A percentile compares a stretch with the other conserved stretches of the same genome.
Evolutionary conservation across 2,888 invertebrate species (phyloP).

Genomic region (Drosophila neotestacea): DNA sequence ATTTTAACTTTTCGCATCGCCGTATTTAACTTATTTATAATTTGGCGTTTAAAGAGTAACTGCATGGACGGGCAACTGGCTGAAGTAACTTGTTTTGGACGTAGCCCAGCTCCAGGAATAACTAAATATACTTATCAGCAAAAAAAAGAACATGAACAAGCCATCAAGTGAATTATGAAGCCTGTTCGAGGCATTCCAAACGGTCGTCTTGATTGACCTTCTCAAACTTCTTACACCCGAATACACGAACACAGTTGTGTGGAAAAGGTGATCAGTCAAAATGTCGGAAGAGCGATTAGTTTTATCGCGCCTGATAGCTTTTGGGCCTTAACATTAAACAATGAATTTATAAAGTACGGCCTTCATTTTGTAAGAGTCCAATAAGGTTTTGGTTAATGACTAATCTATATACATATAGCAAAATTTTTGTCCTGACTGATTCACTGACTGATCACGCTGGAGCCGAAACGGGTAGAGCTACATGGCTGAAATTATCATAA

Average conservation of each 20-base stretch:
- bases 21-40: constrained; percentile 76
- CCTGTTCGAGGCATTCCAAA: constrained; percentile 63
- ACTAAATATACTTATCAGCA: constrained; percentile 16
- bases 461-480: no score
- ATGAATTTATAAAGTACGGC: constrained; percentile 14
- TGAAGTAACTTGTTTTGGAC: constrained; percentile 64
- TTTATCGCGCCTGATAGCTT: constrained; percentile 30
- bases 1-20: constrained; percentile 78
- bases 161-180: constrained; percentile 77
- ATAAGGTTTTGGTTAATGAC: neutral
- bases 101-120: constrained; percentile 31
- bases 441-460: no score
- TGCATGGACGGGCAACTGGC: constrained; percentile 29
- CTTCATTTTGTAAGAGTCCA: constrained; percentile 1
- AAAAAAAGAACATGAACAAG: constrained; percentile 14
- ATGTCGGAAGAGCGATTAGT: constrained; percentile 27
- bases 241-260: constrained; percentile 6
- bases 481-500: no score
- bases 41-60: constrained; percentile 67
- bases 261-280: constrained; percentile 10
- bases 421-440: no score
- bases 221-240: constrained; percentile 36
- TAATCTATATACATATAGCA: neutral
- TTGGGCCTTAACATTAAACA: constrained; percentile 24
- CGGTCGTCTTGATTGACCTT: constrained; percentile 69